Evolutionary conservation across 2,113 vertebrate species (phyloP), one percentile per base, ranked within the genome.

Genomic region (Oreocharis arfaki): DNA sequence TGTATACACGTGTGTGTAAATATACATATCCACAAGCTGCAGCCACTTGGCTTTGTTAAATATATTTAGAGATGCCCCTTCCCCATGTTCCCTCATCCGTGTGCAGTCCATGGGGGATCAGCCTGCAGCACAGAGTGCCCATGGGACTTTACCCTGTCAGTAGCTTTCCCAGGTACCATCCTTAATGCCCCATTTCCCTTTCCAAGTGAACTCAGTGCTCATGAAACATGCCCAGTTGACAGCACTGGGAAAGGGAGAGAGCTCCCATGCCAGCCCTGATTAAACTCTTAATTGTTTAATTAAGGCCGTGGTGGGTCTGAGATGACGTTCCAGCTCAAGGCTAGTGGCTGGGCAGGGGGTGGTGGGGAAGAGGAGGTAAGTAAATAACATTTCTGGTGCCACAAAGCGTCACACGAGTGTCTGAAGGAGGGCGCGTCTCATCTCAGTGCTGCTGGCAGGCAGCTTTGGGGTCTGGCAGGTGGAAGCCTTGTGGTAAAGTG

Each of bases 181-280:
- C 57, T 71, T 50, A 33, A 18, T 61, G 65, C 26, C 91, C 32
- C 53, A 15, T 93, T 93, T 87, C 73, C 81, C 69, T 92, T 94
- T 90, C 71, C 60, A 87, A 59, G 75, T 82, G 74, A 89, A 86
- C 80, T 87, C 85, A 71, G 79, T 90, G 69, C 69, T 87, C 89
- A 49, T 69, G 85, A 94, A 96, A 88, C 39, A 35, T 47, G 39
- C 39, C 67, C 65, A 37, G 33, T 28, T 82, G 84, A 84, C 60
- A 92, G 73, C 70, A 67, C 61, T 79, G 24, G 42, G 87, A 85
- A 88, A 53, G 50, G 67, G 69, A 91, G 35, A 52, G 67, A 88
- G 63, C 28, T 87, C 57, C 67, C 1, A 2, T 77, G 56, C 23
- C 52, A 50, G 64, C 65, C 56, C 49, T 41, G 49, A 47, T 87